Evolutionary conservation across 2,888 invertebrate genomes (phyloP).

Genomic region (Syrphus vitripennis): DNA sequence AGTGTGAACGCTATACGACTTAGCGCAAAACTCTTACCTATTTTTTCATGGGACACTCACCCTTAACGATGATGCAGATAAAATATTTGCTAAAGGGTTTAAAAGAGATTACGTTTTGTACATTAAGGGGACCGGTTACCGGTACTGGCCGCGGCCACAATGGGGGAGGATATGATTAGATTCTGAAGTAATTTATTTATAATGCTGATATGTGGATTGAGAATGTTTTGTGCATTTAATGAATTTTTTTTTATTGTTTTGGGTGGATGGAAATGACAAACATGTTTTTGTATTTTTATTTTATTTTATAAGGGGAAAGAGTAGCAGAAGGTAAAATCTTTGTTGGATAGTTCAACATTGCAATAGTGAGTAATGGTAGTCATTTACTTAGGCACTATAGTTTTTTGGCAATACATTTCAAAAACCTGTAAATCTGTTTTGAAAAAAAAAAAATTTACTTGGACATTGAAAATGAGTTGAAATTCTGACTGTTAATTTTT

Average conservation of each 20-base stretch:
- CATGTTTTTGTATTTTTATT: neutral
- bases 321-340: neutral
- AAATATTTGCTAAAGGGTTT: conserved; percentile 23
- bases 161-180: conserved; percentile 23
- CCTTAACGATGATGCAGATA: conserved; percentile 29
- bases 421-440: too few species aligned
- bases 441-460: too few species aligned
- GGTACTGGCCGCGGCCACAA: neutral
- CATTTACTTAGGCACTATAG: too few species aligned
- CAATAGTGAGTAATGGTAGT: too few species aligned
- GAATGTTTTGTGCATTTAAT: conserved; percentile 2
- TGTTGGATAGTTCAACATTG: neutral
- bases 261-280: neutral
- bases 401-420: too few species aligned
- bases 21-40: too few species aligned
- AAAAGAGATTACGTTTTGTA: neutral
- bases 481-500: too few species aligned
- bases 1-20: too few species aligned
- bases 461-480: too few species aligned
- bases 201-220: neutral
- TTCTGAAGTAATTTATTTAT: conserved; percentile 15
- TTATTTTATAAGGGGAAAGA: neutral
- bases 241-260: conserved; percentile 10
- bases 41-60: too few species aligned
- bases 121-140: neutral